Conservation (phyloP, 2,113 vertebrate species). For the Lampris incognitus region DNA sequence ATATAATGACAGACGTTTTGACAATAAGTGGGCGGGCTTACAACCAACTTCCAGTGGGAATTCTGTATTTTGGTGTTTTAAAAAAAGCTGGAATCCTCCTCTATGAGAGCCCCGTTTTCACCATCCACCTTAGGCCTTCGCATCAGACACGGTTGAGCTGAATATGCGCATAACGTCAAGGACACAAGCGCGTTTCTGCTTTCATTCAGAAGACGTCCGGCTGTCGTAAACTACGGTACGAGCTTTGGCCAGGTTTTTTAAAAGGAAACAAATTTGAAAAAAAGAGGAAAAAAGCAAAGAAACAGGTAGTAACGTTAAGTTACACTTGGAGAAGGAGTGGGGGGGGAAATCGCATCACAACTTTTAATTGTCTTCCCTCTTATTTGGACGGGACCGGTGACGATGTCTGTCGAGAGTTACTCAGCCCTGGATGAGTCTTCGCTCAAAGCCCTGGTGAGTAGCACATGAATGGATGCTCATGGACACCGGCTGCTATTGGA, state of each 20-base stretch:
- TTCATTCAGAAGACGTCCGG: conserved; percentile 3
- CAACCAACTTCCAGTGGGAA: conserved; percentile 72
- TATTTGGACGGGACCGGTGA: conserved; percentile 18
- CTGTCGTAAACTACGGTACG: not conserved
- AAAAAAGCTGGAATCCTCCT: conserved; percentile 62
- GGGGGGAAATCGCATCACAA: not conserved
- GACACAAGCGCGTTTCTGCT: not conserved
- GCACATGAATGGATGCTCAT: not conserved
- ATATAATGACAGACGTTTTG: conserved; percentile 34
- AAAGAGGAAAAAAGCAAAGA: not conserved
- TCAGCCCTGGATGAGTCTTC: conserved; percentile 79
- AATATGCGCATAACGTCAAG: conserved; percentile 12
- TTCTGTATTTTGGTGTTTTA: conserved; percentile 52
- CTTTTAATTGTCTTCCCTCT: conserved; percentile 35
- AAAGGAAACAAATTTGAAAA: too few species aligned
- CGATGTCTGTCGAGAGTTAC: conserved; percentile 76
- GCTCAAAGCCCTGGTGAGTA: conserved; percentile 79
- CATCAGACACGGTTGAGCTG: not conserved
- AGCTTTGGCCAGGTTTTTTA: not conserved
- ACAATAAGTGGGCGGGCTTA: conserved; percentile 58
- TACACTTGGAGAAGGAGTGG: conserved; percentile 25
- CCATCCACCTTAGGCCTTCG: not conserved
- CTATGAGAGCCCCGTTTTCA: not conserved
- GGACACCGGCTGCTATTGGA: not conserved
- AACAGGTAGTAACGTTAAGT: conserved; percentile 20